Evolutionary conservation across 2,888 invertebrate species (phyloP).

Genomic region (Liodrosophila aerea): DNA sequence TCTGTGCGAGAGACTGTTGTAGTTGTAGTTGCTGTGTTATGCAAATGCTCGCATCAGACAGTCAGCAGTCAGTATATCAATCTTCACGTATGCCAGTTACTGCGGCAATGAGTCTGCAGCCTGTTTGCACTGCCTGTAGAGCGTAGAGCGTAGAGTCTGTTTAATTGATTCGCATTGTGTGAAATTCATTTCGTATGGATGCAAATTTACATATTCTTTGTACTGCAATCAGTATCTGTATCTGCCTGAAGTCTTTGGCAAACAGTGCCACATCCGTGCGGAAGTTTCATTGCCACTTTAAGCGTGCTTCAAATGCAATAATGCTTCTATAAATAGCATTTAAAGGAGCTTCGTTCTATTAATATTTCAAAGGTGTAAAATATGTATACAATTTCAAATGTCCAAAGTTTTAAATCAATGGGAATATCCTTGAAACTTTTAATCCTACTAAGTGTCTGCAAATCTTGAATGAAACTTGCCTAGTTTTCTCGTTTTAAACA

Average conservation of each 20-base stretch:
- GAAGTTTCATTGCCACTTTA: too few relatives aligned
- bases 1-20: constrained; percentile 8
- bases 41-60: constrained; percentile 34
- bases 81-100: constrained; percentile 24
- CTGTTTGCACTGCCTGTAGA: background rate
- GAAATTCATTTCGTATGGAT: constrained; percentile 30
- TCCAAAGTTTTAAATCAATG: too few relatives aligned
- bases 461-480: too few relatives aligned
- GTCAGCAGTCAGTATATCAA: constrained; percentile 47
- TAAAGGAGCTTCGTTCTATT: too few relatives aligned
- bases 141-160: background rate
- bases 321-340: too few relatives aligned
- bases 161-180: constrained; percentile 48
- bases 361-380: too few relatives aligned
- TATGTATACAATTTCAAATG: too few relatives aligned
- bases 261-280: too few relatives aligned
- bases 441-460: too few relatives aligned
- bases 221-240: background rate
- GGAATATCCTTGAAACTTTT: too few relatives aligned
- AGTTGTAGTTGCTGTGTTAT: constrained; percentile 34
- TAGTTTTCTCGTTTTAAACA: too few relatives aligned
- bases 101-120: background rate
- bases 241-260: background rate
- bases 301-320: too few relatives aligned
- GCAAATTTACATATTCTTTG: constrained; percentile 12